Conservation (phyloP, 2,888 invertebrate genomes). For the Dasypogon diadema region DNA sequence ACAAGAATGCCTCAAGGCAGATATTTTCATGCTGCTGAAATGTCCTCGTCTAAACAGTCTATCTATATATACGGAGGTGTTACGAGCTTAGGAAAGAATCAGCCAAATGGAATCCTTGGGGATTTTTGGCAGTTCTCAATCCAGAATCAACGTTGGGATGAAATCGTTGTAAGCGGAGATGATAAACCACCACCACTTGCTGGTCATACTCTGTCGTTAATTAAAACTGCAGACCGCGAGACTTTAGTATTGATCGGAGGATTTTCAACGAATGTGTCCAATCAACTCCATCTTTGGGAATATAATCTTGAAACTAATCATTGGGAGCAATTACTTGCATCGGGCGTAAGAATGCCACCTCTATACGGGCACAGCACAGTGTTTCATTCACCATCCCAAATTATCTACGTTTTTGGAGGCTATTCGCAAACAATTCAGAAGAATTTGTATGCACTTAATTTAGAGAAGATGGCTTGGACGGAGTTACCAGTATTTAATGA, state of each 20-base stretch:
- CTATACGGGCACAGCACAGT: conserved; percentile 91
- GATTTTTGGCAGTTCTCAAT: conserved; percentile 95
- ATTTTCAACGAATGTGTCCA: conserved; percentile 72
- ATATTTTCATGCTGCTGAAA: conserved; percentile 93
- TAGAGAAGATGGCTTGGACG: conserved; percentile 80
- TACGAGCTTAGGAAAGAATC: conserved; percentile 71
- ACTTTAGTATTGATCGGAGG: conserved; percentile 90
- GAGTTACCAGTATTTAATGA: conserved; percentile 79
- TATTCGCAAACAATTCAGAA: conserved; percentile 80
- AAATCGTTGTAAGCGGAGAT: conserved; percentile 72
- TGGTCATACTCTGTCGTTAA: conserved; percentile 89
- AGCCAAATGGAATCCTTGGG: conserved; percentile 71
- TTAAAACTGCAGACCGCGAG: conserved; percentile 78
- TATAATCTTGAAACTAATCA: conserved; percentile 80
- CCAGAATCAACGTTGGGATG: conserved; percentile 85
- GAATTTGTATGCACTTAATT: conserved; percentile 82
- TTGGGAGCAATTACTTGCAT: conserved; percentile 78
- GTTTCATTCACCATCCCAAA: conserved; percentile 83
- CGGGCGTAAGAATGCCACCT: conserved; percentile 77
- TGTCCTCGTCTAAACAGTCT: conserved; percentile 83
- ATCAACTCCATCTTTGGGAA: conserved; percentile 77
- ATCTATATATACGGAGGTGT: conserved; percentile 93
- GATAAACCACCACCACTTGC: conserved; percentile 81
- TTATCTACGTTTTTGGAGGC: conserved; percentile 92
- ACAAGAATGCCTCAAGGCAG: conserved; percentile 89